Conservation (phyloP, 2,888 invertebrate genomes). For the Andrena camellia region DNA sequence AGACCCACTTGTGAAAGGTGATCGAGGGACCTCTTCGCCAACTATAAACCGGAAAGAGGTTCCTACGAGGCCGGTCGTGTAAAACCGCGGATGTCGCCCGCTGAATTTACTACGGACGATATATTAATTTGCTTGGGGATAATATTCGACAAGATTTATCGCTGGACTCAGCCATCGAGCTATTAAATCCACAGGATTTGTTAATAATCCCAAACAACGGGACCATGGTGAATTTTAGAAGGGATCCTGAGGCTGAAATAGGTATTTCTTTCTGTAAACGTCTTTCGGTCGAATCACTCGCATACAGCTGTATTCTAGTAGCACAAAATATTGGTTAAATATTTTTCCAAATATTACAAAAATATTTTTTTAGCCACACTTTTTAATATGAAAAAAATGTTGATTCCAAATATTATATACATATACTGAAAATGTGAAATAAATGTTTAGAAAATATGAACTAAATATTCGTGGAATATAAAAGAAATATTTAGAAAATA, state of each 20-base stretch:
- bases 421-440: no score
- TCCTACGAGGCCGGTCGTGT: constrained; percentile 7
- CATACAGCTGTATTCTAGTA: no score
- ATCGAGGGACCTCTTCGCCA: constrained; percentile 22
- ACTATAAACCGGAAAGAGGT: constrained; percentile 50
- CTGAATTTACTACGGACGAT: constrained; percentile 54
- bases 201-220: constrained; percentile 38
- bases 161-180: constrained; percentile 18
- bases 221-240: constrained; percentile 2
- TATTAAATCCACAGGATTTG: constrained; percentile 38
- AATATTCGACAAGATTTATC: constrained; percentile 48
- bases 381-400: no score
- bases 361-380: no score
- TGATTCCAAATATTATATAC: no score
- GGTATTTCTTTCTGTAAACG: constrained; percentile 4
- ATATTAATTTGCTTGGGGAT: constrained; percentile 53
- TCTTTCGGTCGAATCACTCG: neutral
- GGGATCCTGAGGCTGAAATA: constrained; percentile 3
- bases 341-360: no score
- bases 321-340: no score
- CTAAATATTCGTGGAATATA: no score
- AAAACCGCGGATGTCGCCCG: constrained; percentile 41
- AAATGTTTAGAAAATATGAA: no score
- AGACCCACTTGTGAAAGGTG: constrained; percentile 16
- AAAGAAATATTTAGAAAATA: no score